These are phyloP conservation scores for Scolanthus callimorphus DNA, from an alignment of 92 coral and sea anemone species.

Conservation along the genomic window DNA sequence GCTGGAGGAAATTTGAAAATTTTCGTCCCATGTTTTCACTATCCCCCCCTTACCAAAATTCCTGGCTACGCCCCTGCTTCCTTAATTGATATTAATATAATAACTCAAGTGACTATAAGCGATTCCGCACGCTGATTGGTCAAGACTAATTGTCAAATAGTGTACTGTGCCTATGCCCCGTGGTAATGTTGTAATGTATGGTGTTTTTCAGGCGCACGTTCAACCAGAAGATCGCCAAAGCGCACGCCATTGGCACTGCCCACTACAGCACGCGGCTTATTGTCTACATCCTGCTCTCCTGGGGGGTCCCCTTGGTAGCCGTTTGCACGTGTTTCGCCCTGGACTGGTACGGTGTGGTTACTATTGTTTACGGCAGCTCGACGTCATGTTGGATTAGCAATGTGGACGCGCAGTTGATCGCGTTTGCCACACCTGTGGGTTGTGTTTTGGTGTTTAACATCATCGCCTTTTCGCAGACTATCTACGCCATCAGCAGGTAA, in stretches of 20 bases:
- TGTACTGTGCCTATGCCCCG: too few species aligned
- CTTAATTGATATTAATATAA: too few species aligned
- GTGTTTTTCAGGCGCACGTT: slow-evolving; percentile 71
- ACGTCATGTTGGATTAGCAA: slow-evolving; percentile 75
- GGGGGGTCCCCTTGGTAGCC: slow-evolving; percentile 73
- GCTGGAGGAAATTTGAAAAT: too few species aligned
- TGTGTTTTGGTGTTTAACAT: slow-evolving; percentile 63
- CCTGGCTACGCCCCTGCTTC: too few species aligned
- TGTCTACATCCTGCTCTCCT: slow-evolving; percentile 51
- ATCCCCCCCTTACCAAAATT: too few species aligned
- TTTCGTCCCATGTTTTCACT: too few species aligned
- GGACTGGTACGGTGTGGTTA: slow-evolving; percentile 56
- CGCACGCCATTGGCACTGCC: slow-evolving; percentile 26
- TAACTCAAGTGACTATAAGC: too few species aligned
- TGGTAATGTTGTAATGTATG: too few species aligned
- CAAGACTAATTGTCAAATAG: too few species aligned
- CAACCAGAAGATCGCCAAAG: slow-evolving; percentile 64
- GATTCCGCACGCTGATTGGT: too few species aligned
- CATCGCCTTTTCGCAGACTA: slow-evolving; percentile 77
- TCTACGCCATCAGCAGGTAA: slow-evolving; percentile 67
- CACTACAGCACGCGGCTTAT: slow-evolving; percentile 48
- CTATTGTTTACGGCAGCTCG: slow-evolving; percentile 64
- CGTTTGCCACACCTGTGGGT: slow-evolving; percentile 65
- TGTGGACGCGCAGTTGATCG: slow-evolving; percentile 34
- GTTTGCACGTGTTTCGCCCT: slow-evolving; percentile 60